Evolutionary conservation across 1,140 invertebrate genomes (phyloP).

Genomic region (Zaprionus vittiger): DNA sequence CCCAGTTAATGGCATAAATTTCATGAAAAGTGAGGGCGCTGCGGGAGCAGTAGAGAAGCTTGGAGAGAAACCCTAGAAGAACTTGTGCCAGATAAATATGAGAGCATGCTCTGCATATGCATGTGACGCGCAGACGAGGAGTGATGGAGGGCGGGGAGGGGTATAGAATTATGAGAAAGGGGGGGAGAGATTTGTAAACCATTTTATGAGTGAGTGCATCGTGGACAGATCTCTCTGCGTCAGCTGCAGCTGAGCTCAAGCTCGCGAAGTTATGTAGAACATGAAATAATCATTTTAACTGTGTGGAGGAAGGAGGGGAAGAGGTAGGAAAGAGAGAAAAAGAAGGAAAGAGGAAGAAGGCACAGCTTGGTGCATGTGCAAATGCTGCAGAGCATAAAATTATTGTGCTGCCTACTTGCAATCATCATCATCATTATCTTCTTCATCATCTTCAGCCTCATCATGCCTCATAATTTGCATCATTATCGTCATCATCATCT

Average conservation of each 20-base stretch:
- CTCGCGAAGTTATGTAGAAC: slow-evolving; percentile 48
- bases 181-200: slow-evolving; percentile 12
- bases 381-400: slow-evolving; percentile 48
- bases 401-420: slow-evolving; percentile 30
- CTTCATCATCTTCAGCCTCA: not conserved
- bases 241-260: slow-evolving; percentile 14
- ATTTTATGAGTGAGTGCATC: slow-evolving; percentile 25
- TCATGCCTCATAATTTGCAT: slow-evolving; percentile 3
- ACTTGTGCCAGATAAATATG: slow-evolving; percentile 39
- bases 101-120: slow-evolving; percentile 26
- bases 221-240: slow-evolving; percentile 24
- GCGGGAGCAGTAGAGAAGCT: slow-evolving; percentile 8
- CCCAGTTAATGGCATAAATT: slow-evolving; percentile 45
- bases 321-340: not conserved
- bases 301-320: not conserved
- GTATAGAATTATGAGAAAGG: not conserved
- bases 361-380: slow-evolving; percentile 41
- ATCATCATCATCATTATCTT: slow-evolving; percentile 6
- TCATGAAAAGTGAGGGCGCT: slow-evolving; percentile 34
- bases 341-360: not conserved
- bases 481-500: slow-evolving; percentile 16
- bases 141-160: not conserved
- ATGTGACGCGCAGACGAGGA: not conserved
- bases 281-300: slow-evolving; percentile 58
- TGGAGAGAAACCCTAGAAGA: slow-evolving; percentile 28